phyloP scores from a whole-genome alignment of 1,140 invertebrate species.

The Bombus fervidus region DNA sequence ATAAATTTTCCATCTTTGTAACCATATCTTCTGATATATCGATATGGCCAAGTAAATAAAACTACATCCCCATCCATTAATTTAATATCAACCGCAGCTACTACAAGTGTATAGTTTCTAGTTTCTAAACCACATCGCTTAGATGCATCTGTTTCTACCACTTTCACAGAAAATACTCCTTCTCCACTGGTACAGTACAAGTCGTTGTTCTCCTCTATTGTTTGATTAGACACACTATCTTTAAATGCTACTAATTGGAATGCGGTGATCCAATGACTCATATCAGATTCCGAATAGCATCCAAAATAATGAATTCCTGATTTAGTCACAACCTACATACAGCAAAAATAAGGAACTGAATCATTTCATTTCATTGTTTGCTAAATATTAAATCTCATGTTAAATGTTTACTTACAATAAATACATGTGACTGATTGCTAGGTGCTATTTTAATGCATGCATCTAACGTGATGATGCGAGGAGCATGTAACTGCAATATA shows the following conservation, averaged over 20 bases:
- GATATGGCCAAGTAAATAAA: slow-evolving; percentile 93
- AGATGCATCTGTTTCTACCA: slow-evolving; percentile 90
- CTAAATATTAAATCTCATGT: not conserved
- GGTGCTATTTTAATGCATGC: slow-evolving; percentile 92
- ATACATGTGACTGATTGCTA: slow-evolving; percentile 83
- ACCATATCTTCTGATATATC: slow-evolving; percentile 92
- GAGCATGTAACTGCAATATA: slow-evolving; percentile 84
- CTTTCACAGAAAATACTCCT: slow-evolving; percentile 90
- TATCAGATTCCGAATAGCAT: slow-evolving; percentile 87
- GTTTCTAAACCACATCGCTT: slow-evolving; percentile 88
- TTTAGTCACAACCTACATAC: slow-evolving; percentile 87
- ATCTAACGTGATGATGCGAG: slow-evolving; percentile 91
- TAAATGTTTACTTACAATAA: slow-evolving; percentile 80
- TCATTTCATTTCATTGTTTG: too few relatives aligned
- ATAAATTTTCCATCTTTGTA: slow-evolving; percentile 92
- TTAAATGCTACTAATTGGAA: slow-evolving; percentile 93
- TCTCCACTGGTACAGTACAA: slow-evolving; percentile 92
- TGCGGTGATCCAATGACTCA: slow-evolving; percentile 89
- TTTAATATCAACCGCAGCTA: slow-evolving; percentile 89
- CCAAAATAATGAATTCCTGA: slow-evolving; percentile 88
- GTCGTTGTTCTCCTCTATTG: slow-evolving; percentile 93
- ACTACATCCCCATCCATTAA: slow-evolving; percentile 86
- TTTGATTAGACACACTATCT: slow-evolving; percentile 85
- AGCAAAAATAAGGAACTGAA: not conserved
- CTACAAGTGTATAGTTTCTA: slow-evolving; percentile 88